Base-by-base conservation (phyloP, 2,888 invertebrate genomes). In the Chorisops tibialis region DNA sequence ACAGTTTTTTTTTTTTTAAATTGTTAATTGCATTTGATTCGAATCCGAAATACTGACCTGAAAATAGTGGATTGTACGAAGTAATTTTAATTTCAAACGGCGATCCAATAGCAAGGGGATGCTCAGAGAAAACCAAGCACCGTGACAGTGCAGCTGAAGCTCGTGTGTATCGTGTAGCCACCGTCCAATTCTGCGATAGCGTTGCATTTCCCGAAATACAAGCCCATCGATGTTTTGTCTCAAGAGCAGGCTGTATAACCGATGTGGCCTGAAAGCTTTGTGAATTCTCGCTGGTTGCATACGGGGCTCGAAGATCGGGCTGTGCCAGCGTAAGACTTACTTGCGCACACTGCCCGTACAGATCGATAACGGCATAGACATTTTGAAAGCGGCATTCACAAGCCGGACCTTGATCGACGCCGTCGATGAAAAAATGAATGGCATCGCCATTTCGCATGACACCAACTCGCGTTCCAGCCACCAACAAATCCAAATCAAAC, bases 261-360 rank as follows among this genome's bases (percentile, higher is more conserved):
- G 82, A 82, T 2, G 81, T 81, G 5, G 81, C 82, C 69, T 82
- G 82, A 61, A 82, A 81, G 68, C 82, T 82, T 68, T 81, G 81
- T 37, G 82, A 82, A 65, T 82, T 82, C 67, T 82, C 82, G 65
- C 78, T 78, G 3, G 77, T 78, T 1, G 78, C 79, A 66, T 79
- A 78, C 0, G 79, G 78, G 0, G 79, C 78, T 24, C 74, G 69
- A 48, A 74, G 70, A 48, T 69, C 69, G 6, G 74, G 67, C 21
- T 74, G 75, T 1, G 71, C 68, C 48, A 73, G 69, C 2, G 75
- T 76, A 9, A 78, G 75, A 67, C 80, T 85, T 16, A 94, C 95
- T 83, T 96, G 93, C 1, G 94, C 92, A 77, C 96, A 96, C 74
- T 93, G 93, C 1, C 96, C 96, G 72, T 95, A 96, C 56, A 96